Evolutionary conservation across 2,113 vertebrate species (phyloP).

Genomic region (Leptocoma aspasia): DNA sequence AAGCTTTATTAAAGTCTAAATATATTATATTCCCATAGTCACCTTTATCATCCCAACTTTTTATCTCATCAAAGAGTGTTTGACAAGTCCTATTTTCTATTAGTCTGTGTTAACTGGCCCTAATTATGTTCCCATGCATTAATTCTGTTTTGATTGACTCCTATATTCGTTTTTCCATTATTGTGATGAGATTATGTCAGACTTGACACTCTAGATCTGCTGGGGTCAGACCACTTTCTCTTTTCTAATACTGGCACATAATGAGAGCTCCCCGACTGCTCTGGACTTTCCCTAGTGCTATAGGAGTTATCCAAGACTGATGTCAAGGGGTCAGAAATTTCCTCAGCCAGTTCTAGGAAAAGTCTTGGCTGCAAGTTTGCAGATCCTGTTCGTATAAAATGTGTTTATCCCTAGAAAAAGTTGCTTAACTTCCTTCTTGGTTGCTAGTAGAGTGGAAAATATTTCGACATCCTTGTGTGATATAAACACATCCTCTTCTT

Average conservation of each 20-base stretch:
- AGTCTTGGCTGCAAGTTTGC: constrained; percentile 44
- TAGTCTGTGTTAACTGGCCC: not conserved
- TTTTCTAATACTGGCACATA: constrained; percentile 18
- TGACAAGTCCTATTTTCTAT: constrained; percentile 42
- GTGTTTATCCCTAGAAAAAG: constrained; percentile 64
- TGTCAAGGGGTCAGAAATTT: constrained; percentile 57
- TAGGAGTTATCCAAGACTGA: constrained; percentile 41
- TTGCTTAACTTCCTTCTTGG: constrained; percentile 66
- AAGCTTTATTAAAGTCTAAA: constrained; percentile 17
- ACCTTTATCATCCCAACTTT: constrained; percentile 8
- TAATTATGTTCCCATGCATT: not conserved
- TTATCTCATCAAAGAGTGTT: not conserved
- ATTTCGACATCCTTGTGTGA: constrained; percentile 50
- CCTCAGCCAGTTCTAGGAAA: constrained; percentile 63
- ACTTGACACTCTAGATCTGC: not conserved
- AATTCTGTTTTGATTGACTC: constrained; percentile 45
- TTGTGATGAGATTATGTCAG: constrained; percentile 31
- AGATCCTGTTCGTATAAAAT: constrained; percentile 53
- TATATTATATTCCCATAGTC: not conserved
- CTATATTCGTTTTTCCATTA: constrained; percentile 16
- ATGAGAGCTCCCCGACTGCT: not conserved
- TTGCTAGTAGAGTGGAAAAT: constrained; percentile 63
- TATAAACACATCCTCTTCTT: constrained; percentile 58
- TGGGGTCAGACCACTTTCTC: constrained; percentile 27
- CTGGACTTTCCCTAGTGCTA: constrained; percentile 39